These are phyloP conservation scores for Serinus canaria DNA, from an alignment of 2,113 vertebrate species.

Conservation along the genomic window DNA sequence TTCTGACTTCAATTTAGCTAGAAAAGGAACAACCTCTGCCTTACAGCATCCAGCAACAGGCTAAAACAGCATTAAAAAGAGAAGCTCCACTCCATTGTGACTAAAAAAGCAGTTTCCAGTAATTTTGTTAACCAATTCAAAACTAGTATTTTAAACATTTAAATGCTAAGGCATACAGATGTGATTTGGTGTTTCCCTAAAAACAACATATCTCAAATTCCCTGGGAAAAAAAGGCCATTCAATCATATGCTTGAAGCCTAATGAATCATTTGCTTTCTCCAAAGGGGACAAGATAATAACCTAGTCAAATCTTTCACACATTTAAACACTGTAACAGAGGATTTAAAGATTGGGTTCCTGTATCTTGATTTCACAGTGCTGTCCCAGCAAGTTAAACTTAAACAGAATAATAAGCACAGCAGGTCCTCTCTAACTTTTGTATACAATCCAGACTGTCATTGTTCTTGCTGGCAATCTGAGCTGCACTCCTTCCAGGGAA, in stretches of 20 bases:
- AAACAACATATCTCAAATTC: background rate
- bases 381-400: background rate
- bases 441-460: background rate
- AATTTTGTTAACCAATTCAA: background rate
- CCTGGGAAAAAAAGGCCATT: background rate
- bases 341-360: background rate
- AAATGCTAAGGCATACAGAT: background rate
- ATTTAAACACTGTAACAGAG: background rate
- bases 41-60: background rate
- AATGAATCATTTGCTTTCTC: background rate
- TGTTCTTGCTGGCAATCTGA: background rate
- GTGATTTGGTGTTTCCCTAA: background rate
- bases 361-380: background rate
- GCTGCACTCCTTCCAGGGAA: background rate
- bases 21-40: background rate
- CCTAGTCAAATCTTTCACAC: background rate
- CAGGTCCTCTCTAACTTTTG: background rate
- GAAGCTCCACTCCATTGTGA: background rate
- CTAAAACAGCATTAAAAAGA: background rate
- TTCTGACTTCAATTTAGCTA: background rate
- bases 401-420: background rate
- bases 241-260: background rate
- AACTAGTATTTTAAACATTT: background rate
- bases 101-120: background rate
- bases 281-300: background rate